phyloP scores from a whole-genome alignment of 2,113 vertebrate genomes.

The Xiphophorus maculatus region DNA sequence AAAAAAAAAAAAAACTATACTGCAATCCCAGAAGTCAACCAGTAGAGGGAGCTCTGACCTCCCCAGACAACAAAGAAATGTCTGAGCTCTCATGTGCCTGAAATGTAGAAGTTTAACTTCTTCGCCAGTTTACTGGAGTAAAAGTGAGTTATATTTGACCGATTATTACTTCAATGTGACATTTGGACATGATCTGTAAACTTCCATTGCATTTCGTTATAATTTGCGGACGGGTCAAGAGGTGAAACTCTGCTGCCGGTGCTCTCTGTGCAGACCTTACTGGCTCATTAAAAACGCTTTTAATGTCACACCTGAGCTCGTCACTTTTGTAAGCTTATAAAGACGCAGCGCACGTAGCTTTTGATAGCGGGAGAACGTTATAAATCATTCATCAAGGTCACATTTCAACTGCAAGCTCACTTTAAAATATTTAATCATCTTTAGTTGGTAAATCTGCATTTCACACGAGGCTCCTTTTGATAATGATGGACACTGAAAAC shows the following conservation, averaged over 20 bases:
- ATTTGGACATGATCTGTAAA: constrained; percentile 1
- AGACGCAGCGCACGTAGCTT: constrained; percentile 29
- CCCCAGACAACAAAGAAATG: constrained; percentile 18
- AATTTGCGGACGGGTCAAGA: constrained; percentile 58
- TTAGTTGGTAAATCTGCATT: constrained; percentile 17
- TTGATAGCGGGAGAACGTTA: constrained; percentile 24
- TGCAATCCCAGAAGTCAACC: constrained; percentile 36
- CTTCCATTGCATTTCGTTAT: constrained; percentile 28
- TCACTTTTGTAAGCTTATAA: constrained; percentile 29
- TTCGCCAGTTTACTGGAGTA: not conserved
- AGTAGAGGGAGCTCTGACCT: constrained; percentile 63
- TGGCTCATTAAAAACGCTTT: constrained; percentile 32
- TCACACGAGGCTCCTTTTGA: constrained; percentile 8
- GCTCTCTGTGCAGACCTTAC: not conserved
- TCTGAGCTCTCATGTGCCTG: not conserved
- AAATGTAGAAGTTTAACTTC: not conserved
- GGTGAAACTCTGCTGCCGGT: constrained; percentile 19
- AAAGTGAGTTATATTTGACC: no score
- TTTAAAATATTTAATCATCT: constrained; percentile 41
- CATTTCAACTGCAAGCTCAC: constrained; percentile 21
- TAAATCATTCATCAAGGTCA: constrained; percentile 59
- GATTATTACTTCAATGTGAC: not conserved
- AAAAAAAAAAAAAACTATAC: not conserved
- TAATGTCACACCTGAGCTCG: constrained; percentile 1
- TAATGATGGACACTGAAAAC: constrained; percentile 27